These are phyloP conservation scores for Oryzias dopingdopingensis DNA, from an alignment of 2,797 vertebrate species.

Conservation along the genomic window DNA sequence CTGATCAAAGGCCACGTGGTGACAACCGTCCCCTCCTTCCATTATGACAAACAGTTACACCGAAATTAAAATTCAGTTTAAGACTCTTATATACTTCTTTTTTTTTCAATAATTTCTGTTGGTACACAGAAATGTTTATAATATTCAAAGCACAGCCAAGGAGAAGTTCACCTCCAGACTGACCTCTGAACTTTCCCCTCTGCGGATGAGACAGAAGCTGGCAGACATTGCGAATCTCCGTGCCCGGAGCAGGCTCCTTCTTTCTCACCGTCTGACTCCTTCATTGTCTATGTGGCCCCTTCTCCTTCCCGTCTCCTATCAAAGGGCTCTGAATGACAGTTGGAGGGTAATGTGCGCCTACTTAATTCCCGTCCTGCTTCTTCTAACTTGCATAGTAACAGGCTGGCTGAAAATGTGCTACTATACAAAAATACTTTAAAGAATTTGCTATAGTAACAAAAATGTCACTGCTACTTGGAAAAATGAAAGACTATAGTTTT, in stretches of 20 bases:
- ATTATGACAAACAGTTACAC: conserved; percentile 50
- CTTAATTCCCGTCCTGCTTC: conserved; percentile 41
- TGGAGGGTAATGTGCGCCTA: conserved; percentile 71
- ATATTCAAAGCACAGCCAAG: conserved; percentile 67
- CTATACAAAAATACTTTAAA: neutral
- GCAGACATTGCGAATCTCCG: conserved; percentile 74
- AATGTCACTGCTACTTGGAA: too few relatives aligned
- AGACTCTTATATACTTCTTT: conserved; percentile 16
- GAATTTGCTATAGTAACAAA: conserved; percentile 2
- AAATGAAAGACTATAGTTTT: conserved; percentile 9
- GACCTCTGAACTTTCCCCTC: conserved; percentile 77
- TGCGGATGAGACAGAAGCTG: conserved; percentile 77
- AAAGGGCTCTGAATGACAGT: conserved; percentile 75
- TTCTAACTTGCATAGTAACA: conserved; percentile 71
- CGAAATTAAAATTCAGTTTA: conserved; percentile 34
- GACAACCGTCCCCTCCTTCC: conserved; percentile 54
- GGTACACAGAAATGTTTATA: conserved; percentile 4
- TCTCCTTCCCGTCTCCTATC: conserved; percentile 74
- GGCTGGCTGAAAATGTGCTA: conserved; percentile 32
- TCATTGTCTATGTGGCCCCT: conserved; percentile 67
- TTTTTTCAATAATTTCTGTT: conserved; percentile 14
- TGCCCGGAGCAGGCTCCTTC: conserved; percentile 72
- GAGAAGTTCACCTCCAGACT: conserved; percentile 75
- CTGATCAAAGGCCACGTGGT: conserved; percentile 59
- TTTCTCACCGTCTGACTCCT: conserved; percentile 68